Base-by-base conservation (phyloP, 2,888 invertebrate species). In the Arenicola marina region DNA sequence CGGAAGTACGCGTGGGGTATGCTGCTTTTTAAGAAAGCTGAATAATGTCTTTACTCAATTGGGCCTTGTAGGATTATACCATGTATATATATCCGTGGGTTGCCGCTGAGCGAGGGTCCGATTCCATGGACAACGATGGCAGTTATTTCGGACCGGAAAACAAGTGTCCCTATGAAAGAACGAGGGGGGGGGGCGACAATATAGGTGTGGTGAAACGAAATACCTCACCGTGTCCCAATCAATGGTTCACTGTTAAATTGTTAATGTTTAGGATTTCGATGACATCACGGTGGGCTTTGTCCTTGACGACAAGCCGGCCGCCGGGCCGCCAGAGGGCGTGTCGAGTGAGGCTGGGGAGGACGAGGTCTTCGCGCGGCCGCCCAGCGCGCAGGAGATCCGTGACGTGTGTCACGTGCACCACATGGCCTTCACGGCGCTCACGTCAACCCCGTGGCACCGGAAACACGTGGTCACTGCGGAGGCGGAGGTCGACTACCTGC, bases 251-350 rank as follows among this genome's bases (percentile, higher is more conserved):
- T n/a, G n/a, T 2, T 51, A 18, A 28, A 11, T 15, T 51, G 29
- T 29, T 31, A 34, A 26, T 33, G 31, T 57, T 4, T 57, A 80
- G 78, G 78, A 78, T 34, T 84, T 79, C 69, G 70, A 69, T 4
- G 83, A 83, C 67, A 70, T 83, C 46, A 72, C 76, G 7, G 77
- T 73, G 18, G 71, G 73, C 11, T 63, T 65, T 18, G 68, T 70
- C 2, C 67, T 79, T 18, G 78, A 76, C 28, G 29, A 44, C 24
- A 31, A 55, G 7, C 1, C 56, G 7, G 11, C n/a, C 4, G 26
- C 33, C 11, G 24, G 29, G 3, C 31, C 28, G 26, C 24, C 54
- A 11, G 57, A 26, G 34, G 31, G 26, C n/a, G n/a, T n/a, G n/a
- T n/a, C n/a, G n/a, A n/a, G n/a, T 28, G 44, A 44, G 18, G 33